Base-by-base conservation (phyloP, 2,797 vertebrate species). In the Gymnoscopelus braueri region DNA sequence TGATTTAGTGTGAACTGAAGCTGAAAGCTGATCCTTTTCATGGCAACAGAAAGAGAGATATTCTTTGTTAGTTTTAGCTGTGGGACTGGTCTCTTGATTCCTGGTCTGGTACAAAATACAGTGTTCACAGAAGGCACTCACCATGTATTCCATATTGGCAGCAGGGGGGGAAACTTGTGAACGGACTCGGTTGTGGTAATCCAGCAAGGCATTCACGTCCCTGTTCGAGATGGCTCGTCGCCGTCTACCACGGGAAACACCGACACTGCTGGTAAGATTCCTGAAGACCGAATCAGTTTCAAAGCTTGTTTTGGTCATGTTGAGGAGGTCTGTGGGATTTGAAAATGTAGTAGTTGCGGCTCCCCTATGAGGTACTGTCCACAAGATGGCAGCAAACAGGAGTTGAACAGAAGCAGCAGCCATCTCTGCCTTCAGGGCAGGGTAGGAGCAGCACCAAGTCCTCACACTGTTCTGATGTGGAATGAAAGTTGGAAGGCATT, bases 111-210 rank as follows among this genome's bases (percentile, higher is more conserved):
- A n/a, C 61, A 65, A n/a, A 13, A 19, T 14, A 58, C 56, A 32
- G 12, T 58, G 29, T 8, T 57, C 19, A 35, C 12, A 32, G 29
- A 12, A 3, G 58, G n/a, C n/a, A 53, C 95, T 96, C 91, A 98
- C 96, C 96, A 97, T 96, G 39, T 93, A 93, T 73, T 97, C 96
- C 97, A 97, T 98, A 57, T 97, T 97, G 65, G 96, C 94, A 0
- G 97, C 96, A 0, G 95, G 90, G 0, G 96, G 96, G 11, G 89
- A 91, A 56, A 96, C 95, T 67, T 95, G 94, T 2, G 96, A 93
- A 29, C 95, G 89, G 67, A 95, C 94, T 51, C 91, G 90, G 92
- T 96, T 98, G 87, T 98, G 96, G 72, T 93, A 96, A 59, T 95
- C 94, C 93, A 97, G 63, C 61, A 98, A 85, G 0, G 85, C 50